These are phyloP conservation scores for Mythimna ferrago DNA, from an alignment of 2,888 invertebrate species.

Conservation along the genomic window DNA sequence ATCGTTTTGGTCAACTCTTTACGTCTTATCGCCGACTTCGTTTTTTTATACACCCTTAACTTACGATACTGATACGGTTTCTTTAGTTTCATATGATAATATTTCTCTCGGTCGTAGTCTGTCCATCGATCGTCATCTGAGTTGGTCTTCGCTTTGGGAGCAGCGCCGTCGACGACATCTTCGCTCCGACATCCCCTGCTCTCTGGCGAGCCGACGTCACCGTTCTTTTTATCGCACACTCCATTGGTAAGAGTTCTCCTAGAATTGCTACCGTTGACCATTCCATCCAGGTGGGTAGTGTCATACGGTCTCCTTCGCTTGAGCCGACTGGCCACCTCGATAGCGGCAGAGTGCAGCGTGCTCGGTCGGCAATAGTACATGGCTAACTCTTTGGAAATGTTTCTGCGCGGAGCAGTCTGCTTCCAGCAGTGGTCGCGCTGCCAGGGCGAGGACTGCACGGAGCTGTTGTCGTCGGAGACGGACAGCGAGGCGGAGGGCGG, in stretches of 20 bases:
- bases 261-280: conserved; percentile 71
- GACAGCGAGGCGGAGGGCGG: conserved; percentile 94
- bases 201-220: conserved; percentile 75
- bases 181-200: conserved; percentile 72
- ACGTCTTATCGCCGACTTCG: conserved; percentile 78
- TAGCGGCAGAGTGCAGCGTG: conserved; percentile 83
- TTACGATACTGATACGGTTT: conserved; percentile 89
- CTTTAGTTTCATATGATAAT: conserved; percentile 89
- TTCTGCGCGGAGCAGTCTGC: conserved; percentile 94
- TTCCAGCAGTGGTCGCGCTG: conserved; percentile 97
- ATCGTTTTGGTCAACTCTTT: conserved; percentile 80
- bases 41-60: conserved; percentile 88
- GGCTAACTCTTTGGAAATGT: conserved; percentile 94
- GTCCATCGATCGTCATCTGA: conserved; percentile 79
- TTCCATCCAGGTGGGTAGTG: conserved; percentile 70
- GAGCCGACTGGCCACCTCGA: conserved; percentile 83
- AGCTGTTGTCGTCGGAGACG: conserved; percentile 97
- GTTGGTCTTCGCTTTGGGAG: conserved; percentile 68
- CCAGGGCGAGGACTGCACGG: conserved; percentile 97
- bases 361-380: conserved; percentile 93
- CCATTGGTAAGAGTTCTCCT: conserved; percentile 75
- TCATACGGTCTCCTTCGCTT: conserved; percentile 94
- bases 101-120: conserved; percentile 84
- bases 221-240: conserved; percentile 79
- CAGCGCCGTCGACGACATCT: conserved; percentile 77